phyloP scores from a whole-genome alignment of 2,113 vertebrate genomes.

The Elephas maximus region DNA sequence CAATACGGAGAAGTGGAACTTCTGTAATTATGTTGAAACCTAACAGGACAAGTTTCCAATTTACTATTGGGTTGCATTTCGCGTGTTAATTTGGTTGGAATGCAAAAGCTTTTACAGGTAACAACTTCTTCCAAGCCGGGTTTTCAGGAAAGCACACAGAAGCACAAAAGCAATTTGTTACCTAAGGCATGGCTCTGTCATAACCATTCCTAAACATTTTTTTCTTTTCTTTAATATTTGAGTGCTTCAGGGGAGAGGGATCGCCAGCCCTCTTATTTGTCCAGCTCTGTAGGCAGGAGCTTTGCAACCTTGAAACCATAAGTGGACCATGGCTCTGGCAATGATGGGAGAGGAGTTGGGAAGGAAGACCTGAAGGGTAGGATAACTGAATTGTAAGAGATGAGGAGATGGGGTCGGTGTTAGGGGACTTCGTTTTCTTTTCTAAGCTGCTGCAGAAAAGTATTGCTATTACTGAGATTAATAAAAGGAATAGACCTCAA shows the following conservation, averaged over 20 bases:
- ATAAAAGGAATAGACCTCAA: not conserved
- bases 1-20: not conserved
- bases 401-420: not conserved
- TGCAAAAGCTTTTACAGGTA: constrained; percentile 51
- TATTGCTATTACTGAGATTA: not conserved
- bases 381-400: not conserved
- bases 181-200: not conserved
- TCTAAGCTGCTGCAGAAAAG: not conserved
- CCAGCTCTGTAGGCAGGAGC: not conserved
- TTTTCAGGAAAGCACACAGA: constrained; percentile 40
- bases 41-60: constrained; percentile 38
- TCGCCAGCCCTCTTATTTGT: not conserved
- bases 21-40: constrained; percentile 19
- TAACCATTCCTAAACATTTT: not conserved
- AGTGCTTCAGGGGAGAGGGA: not conserved
- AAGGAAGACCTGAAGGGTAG: not conserved
- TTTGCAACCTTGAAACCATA: not conserved
- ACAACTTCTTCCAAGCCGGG: not conserved
- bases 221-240: not conserved
- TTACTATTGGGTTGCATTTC: constrained; percentile 48
- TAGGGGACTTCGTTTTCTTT: not conserved
- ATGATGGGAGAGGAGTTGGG: not conserved
- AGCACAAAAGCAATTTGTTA: not conserved
- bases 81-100: constrained; percentile 42
- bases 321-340: not conserved